Percentiles rank a stretch among this genome's conserved stretches.
phyloP scores from a whole-genome alignment of 2,113 vertebrate genomes.

The Gila orcuttii region DNA sequence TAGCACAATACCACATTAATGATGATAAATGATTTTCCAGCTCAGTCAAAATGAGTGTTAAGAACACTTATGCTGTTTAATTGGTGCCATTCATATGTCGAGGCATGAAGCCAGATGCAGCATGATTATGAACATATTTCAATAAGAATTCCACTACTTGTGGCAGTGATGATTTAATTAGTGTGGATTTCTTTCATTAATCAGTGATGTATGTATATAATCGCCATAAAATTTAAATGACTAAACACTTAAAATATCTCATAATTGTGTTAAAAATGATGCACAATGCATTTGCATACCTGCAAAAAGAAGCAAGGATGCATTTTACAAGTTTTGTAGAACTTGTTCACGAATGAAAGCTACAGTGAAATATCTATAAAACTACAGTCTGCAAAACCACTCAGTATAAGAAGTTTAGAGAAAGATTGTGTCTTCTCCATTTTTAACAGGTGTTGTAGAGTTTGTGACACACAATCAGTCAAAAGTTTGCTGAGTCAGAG shows the following conservation, averaged over 20 bases:
- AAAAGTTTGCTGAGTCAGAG: too few relatives aligned
- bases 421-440: too few relatives aligned
- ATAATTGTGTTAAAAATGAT: neutral
- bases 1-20: neutral
- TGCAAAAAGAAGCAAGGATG: neutral
- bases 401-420: too few relatives aligned
- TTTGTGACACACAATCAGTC: too few relatives aligned
- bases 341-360: neutral
- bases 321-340: neutral
- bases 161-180: conserved; percentile 65
- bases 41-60: conserved; percentile 55
- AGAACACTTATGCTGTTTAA: conserved; percentile 59
- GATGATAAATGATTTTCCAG: conserved; percentile 20
- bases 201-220: neutral
- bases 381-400: too few relatives aligned
- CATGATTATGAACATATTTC: conserved; percentile 55
- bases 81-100: conserved; percentile 59
- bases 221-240: neutral
- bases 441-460: too few relatives aligned
- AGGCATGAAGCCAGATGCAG: conserved; percentile 53
- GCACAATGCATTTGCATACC: neutral
- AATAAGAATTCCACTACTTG: conserved; percentile 52
- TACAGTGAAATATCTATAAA: too few relatives aligned
- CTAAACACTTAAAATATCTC: conserved; percentile 1
- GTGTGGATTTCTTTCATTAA: conserved; percentile 45